A percentile compares a stretch with the other conserved stretches of the same genome.
Conservation (phyloP, 2,113 vertebrate genomes). For the Anhinga anhinga region DNA sequence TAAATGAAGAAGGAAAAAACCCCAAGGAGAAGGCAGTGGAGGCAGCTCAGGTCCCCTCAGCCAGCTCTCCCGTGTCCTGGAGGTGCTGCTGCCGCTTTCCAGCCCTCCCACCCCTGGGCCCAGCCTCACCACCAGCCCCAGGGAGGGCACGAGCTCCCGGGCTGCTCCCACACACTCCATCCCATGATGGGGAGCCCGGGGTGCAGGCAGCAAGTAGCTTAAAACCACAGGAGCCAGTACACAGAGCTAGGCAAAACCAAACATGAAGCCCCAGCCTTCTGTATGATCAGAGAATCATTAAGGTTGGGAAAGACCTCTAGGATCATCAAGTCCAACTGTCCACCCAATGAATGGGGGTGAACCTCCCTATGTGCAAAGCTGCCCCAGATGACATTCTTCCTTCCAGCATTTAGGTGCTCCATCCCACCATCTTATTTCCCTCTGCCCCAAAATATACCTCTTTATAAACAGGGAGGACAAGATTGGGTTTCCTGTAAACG, state of each 20-base stretch:
- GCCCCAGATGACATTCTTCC: neutral
- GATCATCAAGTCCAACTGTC: too few relatives aligned
- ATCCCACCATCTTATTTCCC: fast-evolving
- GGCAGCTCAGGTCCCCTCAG: neutral
- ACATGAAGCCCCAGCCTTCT: neutral
- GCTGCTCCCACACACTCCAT: neutral
- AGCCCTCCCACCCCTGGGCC: neutral
- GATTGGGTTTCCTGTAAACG: neutral
- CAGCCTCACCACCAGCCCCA: fast-evolving
- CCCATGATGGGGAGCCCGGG: fast-evolving
- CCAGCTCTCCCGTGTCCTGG: neutral
- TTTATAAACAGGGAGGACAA: neutral
- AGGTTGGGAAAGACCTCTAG: too few relatives aligned
- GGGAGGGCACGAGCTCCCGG: fast-evolving
- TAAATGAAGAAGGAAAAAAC: neutral
- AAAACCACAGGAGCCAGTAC: neutral
- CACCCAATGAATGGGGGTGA: neutral
- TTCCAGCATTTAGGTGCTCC: neutral
- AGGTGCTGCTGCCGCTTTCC: neutral
- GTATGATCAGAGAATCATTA: too few relatives aligned
- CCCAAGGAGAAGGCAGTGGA: neutral
- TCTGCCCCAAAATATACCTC: neutral
- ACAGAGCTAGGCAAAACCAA: neutral
- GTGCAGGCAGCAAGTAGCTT: neutral
- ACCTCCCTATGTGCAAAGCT: neutral